These are phyloP conservation scores for Alviniconcha strummeri DNA, from an alignment of 2,888 invertebrate species.

Conservation along the genomic window DNA sequence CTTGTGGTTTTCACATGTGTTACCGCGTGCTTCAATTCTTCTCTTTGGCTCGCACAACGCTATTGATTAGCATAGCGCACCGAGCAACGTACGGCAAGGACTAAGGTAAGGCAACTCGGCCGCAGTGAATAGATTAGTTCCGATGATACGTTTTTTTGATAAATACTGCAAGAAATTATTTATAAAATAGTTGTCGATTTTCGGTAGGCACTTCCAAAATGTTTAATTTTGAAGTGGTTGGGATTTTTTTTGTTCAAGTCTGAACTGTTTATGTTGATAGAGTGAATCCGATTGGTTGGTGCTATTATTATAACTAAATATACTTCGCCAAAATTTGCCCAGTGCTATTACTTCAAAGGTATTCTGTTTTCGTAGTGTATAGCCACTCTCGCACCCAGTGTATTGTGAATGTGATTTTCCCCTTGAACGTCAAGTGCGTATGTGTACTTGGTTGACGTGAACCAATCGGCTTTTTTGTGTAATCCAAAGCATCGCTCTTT, in stretches of 20 bases:
- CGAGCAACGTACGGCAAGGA: slow-evolving; percentile 47
- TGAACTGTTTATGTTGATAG: slow-evolving; percentile 19
- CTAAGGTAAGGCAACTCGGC: slow-evolving; percentile 47
- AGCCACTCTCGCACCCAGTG: background rate
- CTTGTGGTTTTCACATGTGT: slow-evolving; percentile 17
- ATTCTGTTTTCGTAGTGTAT: slow-evolving; percentile 23
- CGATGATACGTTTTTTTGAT: slow-evolving; percentile 29
- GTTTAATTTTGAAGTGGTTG: background rate
- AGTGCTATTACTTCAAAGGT: slow-evolving; percentile 26
- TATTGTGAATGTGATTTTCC: background rate
- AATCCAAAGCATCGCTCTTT: slow-evolving; percentile 23
- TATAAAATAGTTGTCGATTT: too few species aligned
- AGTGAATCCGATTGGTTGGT: slow-evolving; percentile 32
- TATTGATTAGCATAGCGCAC: background rate
- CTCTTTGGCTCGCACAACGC: slow-evolving; percentile 21
- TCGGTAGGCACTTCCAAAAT: background rate
- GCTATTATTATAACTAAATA: slow-evolving; percentile 30
- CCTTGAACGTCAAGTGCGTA: slow-evolving; percentile 10
- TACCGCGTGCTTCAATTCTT: slow-evolving; percentile 53
- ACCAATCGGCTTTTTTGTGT: slow-evolving; percentile 22
- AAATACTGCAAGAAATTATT: background rate
- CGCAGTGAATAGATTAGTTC: slow-evolving; percentile 47
- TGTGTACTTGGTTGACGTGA: slow-evolving; percentile 16
- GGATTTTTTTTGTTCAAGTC: background rate
- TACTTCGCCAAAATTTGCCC: slow-evolving; percentile 32